Percentiles rank a stretch among this genome's conserved stretches.
phyloP scores from a whole-genome alignment of 2,888 invertebrate genomes.

The Agriotes lineatus region DNA sequence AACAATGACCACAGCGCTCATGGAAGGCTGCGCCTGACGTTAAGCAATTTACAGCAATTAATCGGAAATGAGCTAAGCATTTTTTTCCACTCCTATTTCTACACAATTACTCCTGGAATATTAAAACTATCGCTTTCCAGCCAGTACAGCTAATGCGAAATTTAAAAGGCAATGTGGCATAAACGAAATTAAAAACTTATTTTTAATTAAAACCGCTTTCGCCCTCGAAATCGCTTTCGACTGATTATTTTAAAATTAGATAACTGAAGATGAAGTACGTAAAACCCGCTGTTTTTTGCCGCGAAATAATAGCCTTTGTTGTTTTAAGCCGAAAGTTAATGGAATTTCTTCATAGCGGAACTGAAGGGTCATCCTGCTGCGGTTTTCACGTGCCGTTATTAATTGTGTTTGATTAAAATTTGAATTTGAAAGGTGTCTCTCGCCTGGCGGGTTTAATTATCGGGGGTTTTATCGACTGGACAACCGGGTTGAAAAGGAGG shows the following conservation, averaged over 20 bases:
- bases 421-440: conserved; percentile 14
- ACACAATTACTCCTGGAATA: background rate
- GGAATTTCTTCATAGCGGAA: conserved; percentile 13
- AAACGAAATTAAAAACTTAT: conserved; percentile 3
- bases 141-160: background rate
- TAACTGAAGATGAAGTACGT: background rate
- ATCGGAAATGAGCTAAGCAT: background rate
- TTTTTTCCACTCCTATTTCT: background rate
- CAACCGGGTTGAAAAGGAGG: conserved; percentile 9
- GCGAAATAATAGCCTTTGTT: conserved; percentile 4
- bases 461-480: conserved; percentile 1
- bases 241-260: conserved; percentile 2
- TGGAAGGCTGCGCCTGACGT: background rate
- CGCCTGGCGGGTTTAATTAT: background rate
- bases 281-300: background rate
- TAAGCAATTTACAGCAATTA: conserved; percentile 7
- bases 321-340: conserved; percentile 17
- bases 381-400: background rate
- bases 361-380: conserved; percentile 10
- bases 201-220: background rate
- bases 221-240: background rate
- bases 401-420: conserved; percentile 21
- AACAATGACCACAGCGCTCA: background rate
- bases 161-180: background rate
- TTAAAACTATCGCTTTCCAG: background rate